phyloP scores from a whole-genome alignment of 2,113 vertebrate genomes.

The Cheilinus undulatus region DNA sequence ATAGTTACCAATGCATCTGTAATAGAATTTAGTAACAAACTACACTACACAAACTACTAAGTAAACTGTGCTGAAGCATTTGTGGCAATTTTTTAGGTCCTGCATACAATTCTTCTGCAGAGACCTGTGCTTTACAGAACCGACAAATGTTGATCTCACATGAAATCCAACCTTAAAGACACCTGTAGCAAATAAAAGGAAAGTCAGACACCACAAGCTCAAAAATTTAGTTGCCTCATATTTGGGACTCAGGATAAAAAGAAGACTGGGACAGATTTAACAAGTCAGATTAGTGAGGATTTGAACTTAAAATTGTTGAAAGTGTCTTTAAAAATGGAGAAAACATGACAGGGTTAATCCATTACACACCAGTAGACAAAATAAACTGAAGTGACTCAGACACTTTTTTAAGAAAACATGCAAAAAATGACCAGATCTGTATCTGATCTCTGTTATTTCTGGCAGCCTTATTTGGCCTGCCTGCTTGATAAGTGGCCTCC shows the following conservation, averaged over 20 bases:
- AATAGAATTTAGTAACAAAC: slow-evolving; percentile 12
- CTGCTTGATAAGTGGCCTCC: background rate
- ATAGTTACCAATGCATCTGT: background rate
- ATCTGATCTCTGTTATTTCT: slow-evolving; percentile 29
- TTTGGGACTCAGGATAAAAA: background rate
- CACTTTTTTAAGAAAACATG: slow-evolving; percentile 22
- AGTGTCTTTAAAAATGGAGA: background rate
- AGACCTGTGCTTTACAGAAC: background rate
- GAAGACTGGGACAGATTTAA: background rate
- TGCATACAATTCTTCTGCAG: background rate
- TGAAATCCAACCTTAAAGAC: background rate
- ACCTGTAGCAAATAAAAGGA: background rate
- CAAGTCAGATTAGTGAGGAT: background rate
- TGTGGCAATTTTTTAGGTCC: background rate
- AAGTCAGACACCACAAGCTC: background rate
- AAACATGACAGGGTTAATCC: slow-evolving; percentile 13
- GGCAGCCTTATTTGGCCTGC: background rate
- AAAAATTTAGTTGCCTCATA: background rate
- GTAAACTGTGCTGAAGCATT: background rate
- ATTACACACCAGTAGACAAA: slow-evolving; percentile 2
- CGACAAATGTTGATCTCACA: background rate
- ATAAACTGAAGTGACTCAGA: slow-evolving; percentile 5
- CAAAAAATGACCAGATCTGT: slow-evolving; percentile 24
- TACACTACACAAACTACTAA: background rate
- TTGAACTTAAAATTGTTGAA: background rate